phyloP scores from a whole-genome alignment of 2,113 vertebrate genomes.

The Boulengeromyrus knoepffleri region DNA sequence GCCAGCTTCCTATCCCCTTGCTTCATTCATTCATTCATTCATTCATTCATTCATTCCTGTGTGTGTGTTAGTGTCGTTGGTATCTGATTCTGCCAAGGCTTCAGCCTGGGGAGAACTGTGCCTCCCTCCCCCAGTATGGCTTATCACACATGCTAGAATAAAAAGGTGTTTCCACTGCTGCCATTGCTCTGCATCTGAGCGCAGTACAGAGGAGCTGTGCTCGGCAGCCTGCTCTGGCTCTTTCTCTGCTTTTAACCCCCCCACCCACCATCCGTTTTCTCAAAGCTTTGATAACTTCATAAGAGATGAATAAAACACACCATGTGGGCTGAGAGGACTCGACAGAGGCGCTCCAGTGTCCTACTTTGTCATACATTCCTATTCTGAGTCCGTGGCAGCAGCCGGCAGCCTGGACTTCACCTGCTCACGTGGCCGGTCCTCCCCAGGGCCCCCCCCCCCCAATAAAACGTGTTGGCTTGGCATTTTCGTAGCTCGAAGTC shows the following conservation, averaged over 20 bases:
- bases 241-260: not conserved
- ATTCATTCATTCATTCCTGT: not conserved
- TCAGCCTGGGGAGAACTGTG: not conserved
- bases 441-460: not conserved
- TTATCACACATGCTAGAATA: not conserved
- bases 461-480: not conserved
- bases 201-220: not conserved
- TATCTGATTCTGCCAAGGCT: not conserved
- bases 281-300: not conserved
- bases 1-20: not conserved
- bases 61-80: not conserved
- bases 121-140: not conserved
- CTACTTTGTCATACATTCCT: slow-evolving; percentile 8
- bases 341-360: not conserved
- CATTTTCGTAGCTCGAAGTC: slow-evolving; percentile 22
- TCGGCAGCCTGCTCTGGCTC: not conserved
- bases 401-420: not conserved
- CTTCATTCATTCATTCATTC: not conserved
- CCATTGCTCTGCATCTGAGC: not conserved
- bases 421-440: not conserved
- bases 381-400: not conserved
- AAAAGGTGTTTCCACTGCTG: not conserved
- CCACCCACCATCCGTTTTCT: not conserved
- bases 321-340: not conserved
- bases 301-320: not conserved